Evolutionary conservation across 2,888 invertebrate species (phyloP), one percentile per base, ranked within the genome.

Genomic region (Oegoconia quadripuncta): DNA sequence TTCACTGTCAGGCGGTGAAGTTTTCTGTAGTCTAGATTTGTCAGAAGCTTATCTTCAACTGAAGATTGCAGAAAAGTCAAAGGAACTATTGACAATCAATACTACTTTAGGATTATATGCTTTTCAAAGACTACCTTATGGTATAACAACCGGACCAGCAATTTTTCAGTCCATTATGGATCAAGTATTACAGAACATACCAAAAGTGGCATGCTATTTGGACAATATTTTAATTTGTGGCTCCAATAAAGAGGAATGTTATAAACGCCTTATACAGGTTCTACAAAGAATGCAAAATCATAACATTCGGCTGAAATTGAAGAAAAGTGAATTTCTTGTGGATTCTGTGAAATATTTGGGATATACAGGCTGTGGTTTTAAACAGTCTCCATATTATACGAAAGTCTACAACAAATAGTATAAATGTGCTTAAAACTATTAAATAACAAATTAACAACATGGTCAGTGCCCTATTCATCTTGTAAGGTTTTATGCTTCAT

Each of bases 31-130:
- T 13, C 17, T 41, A 17, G 37, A 37, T 9, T 15, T 41, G 1
- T 37, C 41, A 5, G 34, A 41, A 17, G 37, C 37, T 2, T 41
- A 36, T 12, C 37, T 34, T 15, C 41, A 37, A 18, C 5, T 37
- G 13, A 11, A 26, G 3, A 12, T 41, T n/a, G n/a, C n/a, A 16
- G 34, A 29, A 3, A 12, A 26, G 26, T 20, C 20, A 20, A 11
- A 26, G 26, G 26, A 11, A 26, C 6, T 26, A n/a, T 26, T n/a
- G n/a, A 26, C 26, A 26, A 26, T 12, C 12, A 26, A 26, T 11
- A 26, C 26, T n/a, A n/a, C n/a, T 11, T 12, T n/a, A 2, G 26
- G 26, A n/a, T 26, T 26, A 11, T 26, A 11, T 11, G 12, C 6
- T 3, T 26, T 11, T 11, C n/a, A 11, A 2, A 9, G 26, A 11